phyloP scores from a whole-genome alignment of 2,888 invertebrate genomes.

The Lepidocyrtoides sp. region DNA sequence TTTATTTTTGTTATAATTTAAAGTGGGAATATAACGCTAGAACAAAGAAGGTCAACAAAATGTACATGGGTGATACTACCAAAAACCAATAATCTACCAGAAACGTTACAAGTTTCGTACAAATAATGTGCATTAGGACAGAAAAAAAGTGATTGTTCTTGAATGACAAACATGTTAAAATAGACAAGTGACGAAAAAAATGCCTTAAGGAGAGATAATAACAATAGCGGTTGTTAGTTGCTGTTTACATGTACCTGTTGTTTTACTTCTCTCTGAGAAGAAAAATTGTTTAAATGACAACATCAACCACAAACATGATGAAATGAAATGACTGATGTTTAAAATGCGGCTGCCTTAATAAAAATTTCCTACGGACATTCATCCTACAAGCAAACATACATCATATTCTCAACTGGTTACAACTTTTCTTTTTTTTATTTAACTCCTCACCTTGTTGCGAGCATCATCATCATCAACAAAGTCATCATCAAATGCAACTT shows the following conservation, averaged over 20 bases:
- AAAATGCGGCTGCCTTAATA: constrained; percentile 36
- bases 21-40: constrained; percentile 28
- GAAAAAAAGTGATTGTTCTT: constrained; percentile 47
- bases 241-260: constrained; percentile 44
- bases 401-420: constrained; percentile 18
- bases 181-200: background rate
- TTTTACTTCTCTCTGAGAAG: constrained; percentile 37
- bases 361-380: background rate
- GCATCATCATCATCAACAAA: background rate
- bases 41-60: constrained; percentile 37
- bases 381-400: background rate
- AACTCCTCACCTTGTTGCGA: constrained; percentile 15
- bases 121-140: constrained; percentile 36
- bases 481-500: too few relatives aligned
- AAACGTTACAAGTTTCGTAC: constrained; percentile 8
- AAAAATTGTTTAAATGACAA: constrained; percentile 39
- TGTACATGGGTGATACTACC: background rate
- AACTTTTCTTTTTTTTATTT: too few relatives aligned
- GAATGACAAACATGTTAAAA: background rate
- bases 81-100: background rate
- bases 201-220: background rate
- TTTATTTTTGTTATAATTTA: constrained; percentile 35
- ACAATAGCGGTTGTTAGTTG: background rate
- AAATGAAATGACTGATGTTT: constrained; percentile 55
- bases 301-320: background rate